These are phyloP conservation scores for Ctenodactylus gundi DNA, from an alignment of 2,113 vertebrate species.

Conservation along the genomic window DNA sequence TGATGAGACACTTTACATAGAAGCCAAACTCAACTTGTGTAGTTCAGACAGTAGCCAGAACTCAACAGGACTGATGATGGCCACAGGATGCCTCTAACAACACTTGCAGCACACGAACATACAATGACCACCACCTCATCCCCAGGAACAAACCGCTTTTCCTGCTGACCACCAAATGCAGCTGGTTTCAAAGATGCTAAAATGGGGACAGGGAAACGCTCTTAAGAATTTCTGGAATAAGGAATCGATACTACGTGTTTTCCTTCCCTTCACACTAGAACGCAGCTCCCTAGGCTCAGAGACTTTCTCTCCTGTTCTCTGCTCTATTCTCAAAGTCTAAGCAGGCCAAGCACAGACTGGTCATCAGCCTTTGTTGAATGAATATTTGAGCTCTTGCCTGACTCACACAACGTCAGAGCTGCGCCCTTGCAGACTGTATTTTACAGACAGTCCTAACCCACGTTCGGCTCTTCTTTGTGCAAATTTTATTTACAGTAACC, in stretches of 20 bases:
- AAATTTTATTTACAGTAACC: background rate
- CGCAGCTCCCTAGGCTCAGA: background rate
- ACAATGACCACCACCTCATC: background rate
- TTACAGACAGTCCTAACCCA: background rate
- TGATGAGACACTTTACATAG: background rate
- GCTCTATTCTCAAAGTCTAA: background rate
- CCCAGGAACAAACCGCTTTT: background rate
- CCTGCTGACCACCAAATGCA: background rate
- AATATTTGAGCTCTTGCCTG: background rate
- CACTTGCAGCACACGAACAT: background rate
- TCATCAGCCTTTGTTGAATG: background rate
- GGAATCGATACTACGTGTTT: background rate
- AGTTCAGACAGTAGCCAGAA: background rate
- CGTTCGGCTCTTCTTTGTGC: background rate
- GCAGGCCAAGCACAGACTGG: background rate
- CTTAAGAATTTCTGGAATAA: background rate
- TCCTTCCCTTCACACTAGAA: rapidly evolving
- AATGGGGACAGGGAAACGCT: background rate
- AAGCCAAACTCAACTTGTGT: background rate
- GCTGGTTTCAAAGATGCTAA: background rate
- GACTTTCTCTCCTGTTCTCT: background rate
- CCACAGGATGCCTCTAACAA: rapidly evolving
- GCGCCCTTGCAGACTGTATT: background rate
- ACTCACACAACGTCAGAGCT: background rate
- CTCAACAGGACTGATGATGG: background rate